Base-by-base conservation (phyloP, 1,140 invertebrate genomes). In the Triops longicaudatus region DNA sequence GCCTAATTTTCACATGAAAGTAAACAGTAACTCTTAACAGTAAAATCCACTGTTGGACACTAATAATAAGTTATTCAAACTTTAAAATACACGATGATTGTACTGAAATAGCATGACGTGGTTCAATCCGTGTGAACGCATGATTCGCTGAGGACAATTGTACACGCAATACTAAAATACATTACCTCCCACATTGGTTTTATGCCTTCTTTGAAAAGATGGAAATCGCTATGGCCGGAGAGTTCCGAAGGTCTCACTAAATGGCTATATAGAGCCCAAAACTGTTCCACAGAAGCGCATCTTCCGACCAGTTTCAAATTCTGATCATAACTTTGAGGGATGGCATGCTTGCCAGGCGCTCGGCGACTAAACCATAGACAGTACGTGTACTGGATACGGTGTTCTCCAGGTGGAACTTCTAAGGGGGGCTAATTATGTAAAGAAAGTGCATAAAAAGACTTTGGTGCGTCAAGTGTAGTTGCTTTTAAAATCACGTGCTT, bases 201-300 rank as follows among this genome's bases (percentile, higher is more conserved):
- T 79, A 99, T 98, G 79, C 97, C 97, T 82, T 97, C 91, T 88
- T 99, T 99, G 84, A 99, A 99, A 31, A 99, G 88, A 86, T 98
- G 97, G 84, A 98, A 93, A 86, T 99, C 97, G 82, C 93, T 93
- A 82, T 96, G 93, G 31, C 93, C 91, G 73, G 91, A 90, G 78
- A 99, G 87, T 81, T 98, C 93, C 71, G 90, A 91, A 42, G 96
- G 93, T 80, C 96, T 88, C 78, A 93, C 89, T 81, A 98, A 86
- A 85, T 98, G 95, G 84, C 93, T 92, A 85, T 99, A 98, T 76
- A 95, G 87, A 50, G 90, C 89, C 97, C 97, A 99, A 89, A 98
- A 99, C 84, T 98, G 95, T 86, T 99, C 96, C 73, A 99, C 95
- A 81, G 91, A 91, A 12, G 88, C 92, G 85, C 94, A 93, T 81